A percentile compares a stretch with the other conserved stretches of the same genome.
These are phyloP conservation scores for Tanypteryx hageni DNA, from an alignment of 2,888 invertebrate genomes.

Conservation along the genomic window DNA sequence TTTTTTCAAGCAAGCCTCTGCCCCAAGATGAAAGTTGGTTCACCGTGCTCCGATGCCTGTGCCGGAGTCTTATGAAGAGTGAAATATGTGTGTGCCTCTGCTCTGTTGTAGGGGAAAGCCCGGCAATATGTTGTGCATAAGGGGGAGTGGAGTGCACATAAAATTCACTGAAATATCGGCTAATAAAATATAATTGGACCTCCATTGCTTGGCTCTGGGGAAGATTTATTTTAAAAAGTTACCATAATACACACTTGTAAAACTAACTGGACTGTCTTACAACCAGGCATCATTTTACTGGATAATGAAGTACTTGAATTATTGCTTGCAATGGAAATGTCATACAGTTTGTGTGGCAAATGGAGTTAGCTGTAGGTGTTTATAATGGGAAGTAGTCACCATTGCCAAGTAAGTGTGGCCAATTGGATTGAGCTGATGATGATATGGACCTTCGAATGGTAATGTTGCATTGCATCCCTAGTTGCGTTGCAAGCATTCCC, in stretches of 20 bases:
- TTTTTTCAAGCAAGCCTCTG: background rate
- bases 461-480: constrained; percentile 31
- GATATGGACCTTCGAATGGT: constrained; percentile 7
- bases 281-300: background rate
- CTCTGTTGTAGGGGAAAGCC: constrained; percentile 61
- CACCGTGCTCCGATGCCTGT: constrained; percentile 57
- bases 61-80: constrained; percentile 50
- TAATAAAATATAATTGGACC: background rate
- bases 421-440: background rate
- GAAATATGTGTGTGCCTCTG: constrained; percentile 46
- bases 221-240: background rate
- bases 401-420: constrained; percentile 26
- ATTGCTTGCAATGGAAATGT: background rate
- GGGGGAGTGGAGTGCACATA: constrained; percentile 58
- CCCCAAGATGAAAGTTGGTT: constrained; percentile 15
- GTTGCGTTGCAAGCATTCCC: constrained; percentile 55
- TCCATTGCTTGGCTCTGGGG: constrained; percentile 40
- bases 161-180: constrained; percentile 36
- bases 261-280: no score
- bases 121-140: constrained; percentile 46
- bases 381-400: constrained; percentile 9
- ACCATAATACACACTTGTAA: background rate
- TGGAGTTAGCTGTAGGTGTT: background rate
- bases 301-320: background rate
- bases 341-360: constrained; percentile 1